These are phyloP conservation scores for Sceloporus tristichus DNA, from an alignment of 2,113 vertebrate species.

Conservation along the genomic window DNA sequence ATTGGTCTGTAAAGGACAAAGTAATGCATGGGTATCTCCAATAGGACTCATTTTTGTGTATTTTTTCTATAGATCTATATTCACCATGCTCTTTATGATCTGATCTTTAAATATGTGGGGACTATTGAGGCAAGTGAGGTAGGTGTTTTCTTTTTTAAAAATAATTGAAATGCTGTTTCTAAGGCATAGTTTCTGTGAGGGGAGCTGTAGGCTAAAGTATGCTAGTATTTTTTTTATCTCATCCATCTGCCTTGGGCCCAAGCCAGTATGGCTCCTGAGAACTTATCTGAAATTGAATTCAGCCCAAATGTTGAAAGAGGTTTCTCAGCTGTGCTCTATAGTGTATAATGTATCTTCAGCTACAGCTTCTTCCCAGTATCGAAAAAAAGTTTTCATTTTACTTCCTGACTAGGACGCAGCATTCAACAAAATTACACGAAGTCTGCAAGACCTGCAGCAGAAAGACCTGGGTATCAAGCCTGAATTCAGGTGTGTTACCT, in stretches of 20 bases:
- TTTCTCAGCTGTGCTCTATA: no score
- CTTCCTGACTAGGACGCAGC: conserved; percentile 87
- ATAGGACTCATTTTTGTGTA: background rate
- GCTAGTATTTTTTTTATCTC: no score
- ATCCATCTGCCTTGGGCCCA: no score
- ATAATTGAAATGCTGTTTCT: no score
- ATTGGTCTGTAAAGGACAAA: no score
- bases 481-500: conserved; percentile 87
- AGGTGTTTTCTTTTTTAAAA: conserved; percentile 1
- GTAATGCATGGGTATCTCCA: background rate
- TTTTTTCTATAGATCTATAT: conserved; percentile 88
- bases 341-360: background rate
- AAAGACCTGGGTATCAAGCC: conserved; percentile 94
- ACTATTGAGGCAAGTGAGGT: conserved; percentile 95
- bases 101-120: conserved; percentile 95
- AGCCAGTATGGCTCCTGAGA: no score
- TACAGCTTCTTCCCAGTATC: background rate
- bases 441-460: conserved; percentile 95
- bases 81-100: conserved; percentile 92
- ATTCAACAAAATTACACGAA: conserved; percentile 96
- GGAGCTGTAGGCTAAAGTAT: no score
- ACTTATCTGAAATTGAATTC: no score
- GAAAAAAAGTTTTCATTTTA: conserved; percentile 17
- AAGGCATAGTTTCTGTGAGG: no score
- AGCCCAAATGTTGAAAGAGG: no score